These are phyloP conservation scores for Aythya baeri DNA, from an alignment of 2,113 vertebrate species.

Conservation along the genomic window DNA sequence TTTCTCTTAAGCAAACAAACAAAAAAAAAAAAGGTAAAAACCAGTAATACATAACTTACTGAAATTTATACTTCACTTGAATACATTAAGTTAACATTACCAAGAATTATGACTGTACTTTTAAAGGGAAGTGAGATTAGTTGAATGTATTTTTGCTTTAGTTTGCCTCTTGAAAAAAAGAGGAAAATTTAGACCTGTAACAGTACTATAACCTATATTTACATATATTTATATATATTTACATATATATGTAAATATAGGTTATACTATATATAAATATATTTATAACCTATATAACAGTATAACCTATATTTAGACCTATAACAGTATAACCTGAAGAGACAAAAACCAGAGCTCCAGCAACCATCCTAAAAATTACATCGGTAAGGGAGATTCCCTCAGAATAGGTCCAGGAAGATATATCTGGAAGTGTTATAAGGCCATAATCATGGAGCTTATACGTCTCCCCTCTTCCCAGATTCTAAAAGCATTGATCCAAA, in stretches of 20 bases:
- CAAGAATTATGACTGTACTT: background rate
- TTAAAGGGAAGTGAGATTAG: background rate
- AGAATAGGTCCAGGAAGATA: background rate
- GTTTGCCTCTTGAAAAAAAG: background rate
- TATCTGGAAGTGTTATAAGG: background rate
- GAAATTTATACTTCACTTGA: background rate
- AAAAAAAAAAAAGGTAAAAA: background rate
- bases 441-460: background rate
- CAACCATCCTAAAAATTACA: background rate
- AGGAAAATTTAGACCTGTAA: background rate
- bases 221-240: no score
- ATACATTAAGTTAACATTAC: background rate
- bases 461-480: background rate
- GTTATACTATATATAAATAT: no score
- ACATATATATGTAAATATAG: no score
- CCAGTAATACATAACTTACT: background rate
- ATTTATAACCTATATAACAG: no score
- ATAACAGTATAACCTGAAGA: background rate
- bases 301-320: background rate
- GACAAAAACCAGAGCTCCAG: background rate
- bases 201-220: background rate
- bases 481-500: background rate
- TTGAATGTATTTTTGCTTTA: background rate
- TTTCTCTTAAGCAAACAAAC: constrained; percentile 78
- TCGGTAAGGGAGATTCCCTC: background rate